A percentile compares a stretch with the other conserved stretches of the same genome.
Conservation (phyloP, 2,113 vertebrate species). For the Mionectes macconnelli region DNA sequence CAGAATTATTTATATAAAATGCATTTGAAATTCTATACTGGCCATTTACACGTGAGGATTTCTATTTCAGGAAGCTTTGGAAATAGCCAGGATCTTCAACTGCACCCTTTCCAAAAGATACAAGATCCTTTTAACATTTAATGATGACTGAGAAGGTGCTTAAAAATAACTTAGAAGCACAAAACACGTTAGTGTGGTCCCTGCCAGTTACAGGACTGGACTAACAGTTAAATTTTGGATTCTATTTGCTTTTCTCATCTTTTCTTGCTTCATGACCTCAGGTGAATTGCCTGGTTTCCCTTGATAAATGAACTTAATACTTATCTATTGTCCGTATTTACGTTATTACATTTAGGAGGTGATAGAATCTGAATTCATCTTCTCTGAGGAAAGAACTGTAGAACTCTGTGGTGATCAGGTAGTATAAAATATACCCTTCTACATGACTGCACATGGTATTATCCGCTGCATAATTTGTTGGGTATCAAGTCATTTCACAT, state of each 20-base stretch:
- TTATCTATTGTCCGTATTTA: constrained; percentile 39
- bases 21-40: constrained; percentile 54
- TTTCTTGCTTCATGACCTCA: constrained; percentile 1
- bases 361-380: constrained; percentile 23
- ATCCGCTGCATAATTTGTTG: background rate
- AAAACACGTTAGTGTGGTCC: background rate
- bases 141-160: constrained; percentile 48
- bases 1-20: constrained; percentile 57
- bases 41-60: constrained; percentile 54
- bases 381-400: constrained; percentile 11
- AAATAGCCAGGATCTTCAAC: constrained; percentile 52
- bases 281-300: background rate
- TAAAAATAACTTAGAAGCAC: constrained; percentile 51
- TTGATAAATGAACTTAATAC: constrained; percentile 42
- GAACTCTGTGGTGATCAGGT: constrained; percentile 4
- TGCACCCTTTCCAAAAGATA: constrained; percentile 50
- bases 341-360: background rate
- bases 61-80: constrained; percentile 60
- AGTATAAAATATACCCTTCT: constrained; percentile 27
- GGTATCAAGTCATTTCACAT: constrained; percentile 12
- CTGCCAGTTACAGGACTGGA: background rate
- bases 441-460: constrained; percentile 15
- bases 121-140: constrained; percentile 67
- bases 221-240: background rate
- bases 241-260: background rate